Evolutionary conservation across 1,140 invertebrate species (phyloP).

Genomic region (Melitaea cinxia): DNA sequence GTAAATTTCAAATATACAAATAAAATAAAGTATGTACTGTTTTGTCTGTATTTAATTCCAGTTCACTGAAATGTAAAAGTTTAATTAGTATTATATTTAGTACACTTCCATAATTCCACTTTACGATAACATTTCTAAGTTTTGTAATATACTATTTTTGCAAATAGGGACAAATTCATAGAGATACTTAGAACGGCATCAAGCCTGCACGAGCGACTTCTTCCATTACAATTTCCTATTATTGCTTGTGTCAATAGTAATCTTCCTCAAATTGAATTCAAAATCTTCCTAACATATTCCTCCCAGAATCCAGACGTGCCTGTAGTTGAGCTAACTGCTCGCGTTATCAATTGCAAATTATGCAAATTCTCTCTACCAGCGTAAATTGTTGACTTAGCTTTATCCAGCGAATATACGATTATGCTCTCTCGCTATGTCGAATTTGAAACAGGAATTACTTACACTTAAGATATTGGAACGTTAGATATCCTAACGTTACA

Average conservation of each 20-base stretch:
- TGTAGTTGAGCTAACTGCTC: slow-evolving; percentile 20
- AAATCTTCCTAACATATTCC: slow-evolving; percentile 9
- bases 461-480: slow-evolving; percentile 14
- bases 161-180: too few relatives aligned
- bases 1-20: too few relatives aligned
- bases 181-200: too few relatives aligned
- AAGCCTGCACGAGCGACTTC: too few relatives aligned
- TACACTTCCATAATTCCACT: too few relatives aligned
- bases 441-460: slow-evolving; percentile 38
- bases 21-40: too few relatives aligned
- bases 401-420: slow-evolving; percentile 38
- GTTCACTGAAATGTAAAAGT: too few relatives aligned
- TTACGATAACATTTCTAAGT: too few relatives aligned
- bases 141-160: too few relatives aligned
- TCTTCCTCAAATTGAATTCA: slow-evolving; percentile 8
- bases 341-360: slow-evolving; percentile 46
- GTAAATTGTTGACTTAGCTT: slow-evolving; percentile 40
- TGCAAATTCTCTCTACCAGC: slow-evolving; percentile 31
- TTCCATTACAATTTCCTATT: too few relatives aligned
- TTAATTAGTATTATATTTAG: too few relatives aligned
- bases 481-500: slow-evolving; percentile 11
- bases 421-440: slow-evolving; percentile 35
- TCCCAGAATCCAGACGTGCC: slow-evolving; percentile 21
- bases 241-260: neutral
- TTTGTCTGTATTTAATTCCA: too few relatives aligned